phyloP scores from a whole-genome alignment of 2,888 invertebrate genomes.

The Falcaria lacertinaria region DNA sequence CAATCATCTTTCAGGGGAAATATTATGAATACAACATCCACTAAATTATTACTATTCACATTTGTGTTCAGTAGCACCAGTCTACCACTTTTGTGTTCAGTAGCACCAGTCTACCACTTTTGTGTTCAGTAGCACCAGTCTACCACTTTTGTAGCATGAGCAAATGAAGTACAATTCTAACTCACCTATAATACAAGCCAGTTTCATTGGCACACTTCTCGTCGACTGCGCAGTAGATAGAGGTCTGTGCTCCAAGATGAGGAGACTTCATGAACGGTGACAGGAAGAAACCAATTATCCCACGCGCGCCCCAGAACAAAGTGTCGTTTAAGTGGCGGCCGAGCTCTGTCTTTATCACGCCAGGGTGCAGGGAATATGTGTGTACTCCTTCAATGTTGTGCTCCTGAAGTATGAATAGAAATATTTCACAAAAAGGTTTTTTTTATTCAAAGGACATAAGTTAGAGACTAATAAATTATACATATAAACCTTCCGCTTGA shows the following conservation, averaged over 20 bases:
- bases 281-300: slow-evolving; percentile 45
- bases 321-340: slow-evolving; percentile 81
- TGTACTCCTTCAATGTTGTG: slow-evolving; percentile 77
- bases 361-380: slow-evolving; percentile 86
- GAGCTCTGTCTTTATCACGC: slow-evolving; percentile 86
- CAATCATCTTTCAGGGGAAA: too few species aligned
- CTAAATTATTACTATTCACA: too few species aligned
- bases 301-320: slow-evolving; percentile 68
- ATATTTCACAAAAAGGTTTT: neutral
- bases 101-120: too few species aligned
- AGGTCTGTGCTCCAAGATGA: slow-evolving; percentile 86
- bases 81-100: too few species aligned
- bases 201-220: slow-evolving; percentile 82
- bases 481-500: too few species aligned
- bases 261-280: slow-evolving; percentile 78
- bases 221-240: slow-evolving; percentile 85
- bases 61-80: too few species aligned
- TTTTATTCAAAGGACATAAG: too few species aligned
- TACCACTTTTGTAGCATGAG: too few species aligned
- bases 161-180: neutral
- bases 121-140: too few species aligned
- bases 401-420: slow-evolving; percentile 33
- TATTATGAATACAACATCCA: too few species aligned
- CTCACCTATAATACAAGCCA: slow-evolving; percentile 80
- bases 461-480: too few species aligned